Percentiles rank a stretch among this genome's conserved stretches.
Evolutionary conservation across 2,888 invertebrate genomes (phyloP).

Genomic region (Bembecia ichneumoniformis): DNA sequence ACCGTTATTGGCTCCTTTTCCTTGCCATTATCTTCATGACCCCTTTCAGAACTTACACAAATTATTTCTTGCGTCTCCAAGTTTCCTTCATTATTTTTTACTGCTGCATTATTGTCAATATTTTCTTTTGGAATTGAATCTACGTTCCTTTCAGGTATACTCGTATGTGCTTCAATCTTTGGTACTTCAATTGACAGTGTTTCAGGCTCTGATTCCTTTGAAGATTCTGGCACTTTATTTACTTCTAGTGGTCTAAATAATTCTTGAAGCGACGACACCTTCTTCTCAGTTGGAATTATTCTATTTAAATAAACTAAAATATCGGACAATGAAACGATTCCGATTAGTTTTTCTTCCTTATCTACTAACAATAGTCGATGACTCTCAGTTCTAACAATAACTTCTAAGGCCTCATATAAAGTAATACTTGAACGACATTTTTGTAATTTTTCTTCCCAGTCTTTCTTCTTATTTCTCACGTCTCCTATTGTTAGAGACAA

Average conservation of each 20-base stretch:
- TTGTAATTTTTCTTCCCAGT: constrained; percentile 93
- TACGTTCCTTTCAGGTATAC: constrained; percentile 34
- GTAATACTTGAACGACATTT: constrained; percentile 90
- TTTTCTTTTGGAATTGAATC: constrained; percentile 6
- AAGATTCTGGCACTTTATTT: constrained; percentile 57
- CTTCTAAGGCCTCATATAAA: constrained; percentile 87
- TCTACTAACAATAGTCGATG: constrained; percentile 69
- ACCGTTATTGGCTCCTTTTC: background rate
- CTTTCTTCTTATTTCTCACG: constrained; percentile 89
- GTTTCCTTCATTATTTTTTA: background rate
- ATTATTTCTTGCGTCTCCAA: background rate
- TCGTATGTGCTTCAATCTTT: constrained; percentile 26
- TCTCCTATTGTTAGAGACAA: constrained; percentile 87
- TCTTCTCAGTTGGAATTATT: constrained; percentile 63
- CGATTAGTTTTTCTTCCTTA: constrained; percentile 62
- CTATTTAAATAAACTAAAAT: constrained; percentile 68
- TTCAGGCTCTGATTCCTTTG: constrained; percentile 59
- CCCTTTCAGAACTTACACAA: background rate
- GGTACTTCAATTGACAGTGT: constrained; percentile 59
- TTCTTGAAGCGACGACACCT: constrained; percentile 63
- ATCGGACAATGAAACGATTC: constrained; percentile 65
- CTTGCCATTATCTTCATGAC: background rate
- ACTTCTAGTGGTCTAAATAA: constrained; percentile 63
- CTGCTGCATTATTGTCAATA: background rate
- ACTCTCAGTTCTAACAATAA: constrained; percentile 91